A percentile compares a stretch with the other conserved stretches of the same genome.
phyloP scores from a whole-genome alignment of 1,140 invertebrate species.

The Neuroterus valhalla region DNA sequence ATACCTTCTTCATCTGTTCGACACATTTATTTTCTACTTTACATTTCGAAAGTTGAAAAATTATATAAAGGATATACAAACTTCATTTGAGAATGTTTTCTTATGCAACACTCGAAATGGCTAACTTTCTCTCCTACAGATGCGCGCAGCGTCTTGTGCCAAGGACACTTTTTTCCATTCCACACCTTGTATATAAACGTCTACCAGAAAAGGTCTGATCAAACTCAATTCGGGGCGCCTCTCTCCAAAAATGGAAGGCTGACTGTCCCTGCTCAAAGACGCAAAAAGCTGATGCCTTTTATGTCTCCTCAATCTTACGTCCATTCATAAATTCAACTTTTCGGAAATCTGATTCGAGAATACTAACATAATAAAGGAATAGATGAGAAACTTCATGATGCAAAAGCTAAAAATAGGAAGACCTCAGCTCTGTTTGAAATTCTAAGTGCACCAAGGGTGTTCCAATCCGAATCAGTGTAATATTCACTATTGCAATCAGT shows the following conservation, averaged over 20 bases:
- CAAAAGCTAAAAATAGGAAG: neutral
- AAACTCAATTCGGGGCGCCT: neutral
- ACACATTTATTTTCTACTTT: neutral
- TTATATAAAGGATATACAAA: neutral
- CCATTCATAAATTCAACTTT: neutral
- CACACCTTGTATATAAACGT: neutral
- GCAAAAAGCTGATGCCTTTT: constrained; percentile 1
- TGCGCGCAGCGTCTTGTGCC: neutral
- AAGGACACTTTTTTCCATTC: neutral
- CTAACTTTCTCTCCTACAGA: constrained; percentile 9
- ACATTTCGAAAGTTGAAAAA: neutral
- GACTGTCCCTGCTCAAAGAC: neutral
- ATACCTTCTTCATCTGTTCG: neutral
- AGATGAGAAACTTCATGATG: neutral
- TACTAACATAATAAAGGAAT: too few species aligned
- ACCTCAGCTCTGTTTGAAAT: neutral
- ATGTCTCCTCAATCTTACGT: neutral
- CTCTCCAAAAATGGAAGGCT: neutral
- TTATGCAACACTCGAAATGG: neutral
- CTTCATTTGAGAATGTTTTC: neutral
- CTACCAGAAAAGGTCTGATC: constrained; percentile 18
- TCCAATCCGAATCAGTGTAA: too few species aligned
- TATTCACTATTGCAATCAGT: too few species aligned
- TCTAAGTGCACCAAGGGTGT: too few species aligned
- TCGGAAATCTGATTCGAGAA: too few species aligned